These are phyloP conservation scores for Scleropages formosus DNA, from an alignment of 2,797 vertebrate genomes.

Conservation along the genomic window DNA sequence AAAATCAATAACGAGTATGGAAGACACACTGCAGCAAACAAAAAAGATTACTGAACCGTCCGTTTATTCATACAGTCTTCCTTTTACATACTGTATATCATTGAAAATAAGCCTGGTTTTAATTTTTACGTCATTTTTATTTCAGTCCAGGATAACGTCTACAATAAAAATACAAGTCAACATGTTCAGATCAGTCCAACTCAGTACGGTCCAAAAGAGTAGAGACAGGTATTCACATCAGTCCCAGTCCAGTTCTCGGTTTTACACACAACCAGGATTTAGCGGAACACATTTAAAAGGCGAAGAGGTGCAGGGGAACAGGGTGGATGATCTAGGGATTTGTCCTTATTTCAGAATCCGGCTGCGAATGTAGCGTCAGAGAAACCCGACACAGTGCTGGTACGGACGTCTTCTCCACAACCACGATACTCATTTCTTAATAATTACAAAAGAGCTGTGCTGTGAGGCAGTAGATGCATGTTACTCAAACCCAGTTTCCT, in stretches of 20 bases:
- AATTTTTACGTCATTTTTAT: not conserved
- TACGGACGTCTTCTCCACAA: not conserved
- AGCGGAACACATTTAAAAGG: no score
- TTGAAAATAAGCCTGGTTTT: conserved; percentile 8
- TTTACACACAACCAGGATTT: not conserved
- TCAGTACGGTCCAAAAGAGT: not conserved
- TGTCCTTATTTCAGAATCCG: not conserved
- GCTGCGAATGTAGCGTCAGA: not conserved
- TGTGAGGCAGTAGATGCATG: not conserved
- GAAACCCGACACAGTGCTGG: not conserved
- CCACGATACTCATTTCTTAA: not conserved
- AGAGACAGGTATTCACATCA: not conserved
- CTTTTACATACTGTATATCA: not conserved
- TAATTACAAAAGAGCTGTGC: not conserved
- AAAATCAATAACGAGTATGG: conserved; percentile 57
- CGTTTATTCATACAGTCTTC: not conserved
- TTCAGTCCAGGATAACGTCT: not conserved
- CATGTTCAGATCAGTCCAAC: no score
- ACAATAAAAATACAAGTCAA: no score
- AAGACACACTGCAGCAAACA: conserved; percentile 33
- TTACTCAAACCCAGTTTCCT: not conserved
- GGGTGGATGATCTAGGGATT: not conserved
- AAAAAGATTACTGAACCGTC: not conserved
- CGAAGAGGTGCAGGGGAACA: not conserved
- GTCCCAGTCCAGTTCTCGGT: not conserved